Evolutionary conservation across 2,888 invertebrate species (phyloP).

Genomic region (Pristionchus entomophagus): DNA sequence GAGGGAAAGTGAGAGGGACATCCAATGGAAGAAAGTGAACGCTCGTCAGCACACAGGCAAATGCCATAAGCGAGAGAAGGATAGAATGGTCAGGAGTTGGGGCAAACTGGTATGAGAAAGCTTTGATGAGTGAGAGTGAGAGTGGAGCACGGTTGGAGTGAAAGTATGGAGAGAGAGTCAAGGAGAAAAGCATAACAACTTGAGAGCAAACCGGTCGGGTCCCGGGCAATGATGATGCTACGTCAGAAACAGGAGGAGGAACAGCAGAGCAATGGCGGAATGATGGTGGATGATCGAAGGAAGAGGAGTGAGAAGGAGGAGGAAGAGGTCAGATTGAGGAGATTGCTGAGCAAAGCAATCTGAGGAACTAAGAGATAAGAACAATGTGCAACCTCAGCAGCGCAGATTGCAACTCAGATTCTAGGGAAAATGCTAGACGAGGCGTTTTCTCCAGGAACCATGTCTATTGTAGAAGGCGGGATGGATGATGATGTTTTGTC

Average conservation of each 20-base stretch:
- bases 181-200: slow-evolving; percentile 41
- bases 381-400: slow-evolving; percentile 26
- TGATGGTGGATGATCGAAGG: neutral
- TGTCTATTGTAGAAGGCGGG: neutral
- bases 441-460: neutral
- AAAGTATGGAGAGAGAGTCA: slow-evolving; percentile 32
- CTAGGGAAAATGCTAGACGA: too few relatives aligned
- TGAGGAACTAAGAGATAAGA: neutral
- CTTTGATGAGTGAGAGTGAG: slow-evolving; percentile 40
- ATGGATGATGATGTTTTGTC: slow-evolving; percentile 7
- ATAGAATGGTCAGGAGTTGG: neutral
- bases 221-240: neutral
- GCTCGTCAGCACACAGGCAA: neutral
- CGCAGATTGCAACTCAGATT: neutral
- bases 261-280: neutral
- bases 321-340: neutral
- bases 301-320: neutral
- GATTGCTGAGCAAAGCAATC: neutral
- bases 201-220: slow-evolving; percentile 12
- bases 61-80: slow-evolving; percentile 3
- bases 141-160: neutral
- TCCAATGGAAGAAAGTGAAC: neutral
- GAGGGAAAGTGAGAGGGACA: neutral
- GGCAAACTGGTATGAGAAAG: neutral
- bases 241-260: neutral